Conservation (phyloP, 30 jellyfish, hydroid and myxozoan species). For the Chrysaora quinquecirrha region DNA sequence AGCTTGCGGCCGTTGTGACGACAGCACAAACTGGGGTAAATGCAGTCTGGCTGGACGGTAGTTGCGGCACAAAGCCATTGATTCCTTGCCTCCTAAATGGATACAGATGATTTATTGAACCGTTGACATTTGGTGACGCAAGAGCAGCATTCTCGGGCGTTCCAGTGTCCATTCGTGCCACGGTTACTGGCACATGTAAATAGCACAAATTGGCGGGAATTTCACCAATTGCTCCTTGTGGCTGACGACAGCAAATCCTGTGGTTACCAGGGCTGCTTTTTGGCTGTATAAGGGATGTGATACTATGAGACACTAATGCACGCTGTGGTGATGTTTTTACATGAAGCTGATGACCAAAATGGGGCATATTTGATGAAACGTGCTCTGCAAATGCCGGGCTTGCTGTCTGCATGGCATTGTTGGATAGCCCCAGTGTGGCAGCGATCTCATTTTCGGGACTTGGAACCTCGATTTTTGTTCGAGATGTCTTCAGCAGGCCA, state of each 20-base stretch:
- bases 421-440: conserved; percentile 2
- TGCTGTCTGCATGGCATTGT: conserved; percentile 44
- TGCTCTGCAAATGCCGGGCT: conserved; percentile 59
- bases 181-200: conserved; percentile 72
- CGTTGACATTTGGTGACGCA: conserved; percentile 42
- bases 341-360: conserved; percentile 21
- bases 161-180: conserved; percentile 65
- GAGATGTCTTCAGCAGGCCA: conserved; percentile 29
- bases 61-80: conserved; percentile 53
- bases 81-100: conserved; percentile 68
- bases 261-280: conserved; percentile 62
- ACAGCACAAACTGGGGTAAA: conserved; percentile 90
- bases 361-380: conserved; percentile 23
- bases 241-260: conserved; percentile 69
- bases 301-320: conserved; percentile 67
- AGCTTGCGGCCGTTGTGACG: conserved; percentile 70
- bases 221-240: conserved; percentile 67
- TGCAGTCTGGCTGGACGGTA: conserved; percentile 78
- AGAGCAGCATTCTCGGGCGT: conserved; percentile 40
- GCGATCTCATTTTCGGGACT: conserved; percentile 38
- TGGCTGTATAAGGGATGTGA: conserved; percentile 59
- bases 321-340: conserved; percentile 59
- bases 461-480: conserved; percentile 55
- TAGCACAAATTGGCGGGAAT: conserved; percentile 57
- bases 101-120: conserved; percentile 25